Conservation (phyloP, 2,888 invertebrate genomes). For the Ctena decussata region DNA sequence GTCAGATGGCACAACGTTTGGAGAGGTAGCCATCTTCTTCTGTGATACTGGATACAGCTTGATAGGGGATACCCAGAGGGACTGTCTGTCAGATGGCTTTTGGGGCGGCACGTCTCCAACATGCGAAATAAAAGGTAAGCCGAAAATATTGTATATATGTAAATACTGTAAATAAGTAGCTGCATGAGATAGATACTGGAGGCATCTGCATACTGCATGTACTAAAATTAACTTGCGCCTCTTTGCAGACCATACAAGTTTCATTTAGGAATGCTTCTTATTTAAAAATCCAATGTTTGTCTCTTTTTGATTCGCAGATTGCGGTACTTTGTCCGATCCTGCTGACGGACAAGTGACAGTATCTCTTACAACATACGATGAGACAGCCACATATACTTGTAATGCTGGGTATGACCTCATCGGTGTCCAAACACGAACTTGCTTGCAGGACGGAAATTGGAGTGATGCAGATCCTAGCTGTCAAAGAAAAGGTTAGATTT, state of each 20-base stretch:
- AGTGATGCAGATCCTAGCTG: background rate
- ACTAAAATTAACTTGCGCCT: too few species aligned
- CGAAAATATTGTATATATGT: too few species aligned
- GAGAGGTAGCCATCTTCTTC: background rate
- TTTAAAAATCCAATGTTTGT: too few species aligned
- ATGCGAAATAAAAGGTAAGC: slow-evolving; percentile 45
- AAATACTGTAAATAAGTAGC: background rate
- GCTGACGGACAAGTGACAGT: background rate
- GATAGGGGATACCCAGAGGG: background rate
- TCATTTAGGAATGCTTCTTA: too few species aligned
- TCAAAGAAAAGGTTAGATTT: background rate
- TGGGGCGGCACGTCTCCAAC: slow-evolving; percentile 34
- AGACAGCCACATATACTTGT: background rate
- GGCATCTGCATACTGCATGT: too few species aligned
- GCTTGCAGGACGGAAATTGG: background rate
- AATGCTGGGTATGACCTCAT: background rate
- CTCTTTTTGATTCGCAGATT: background rate
- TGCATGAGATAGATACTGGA: too few species aligned
- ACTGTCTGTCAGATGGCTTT: slow-evolving; percentile 14
- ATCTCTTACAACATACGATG: background rate
- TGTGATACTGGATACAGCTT: slow-evolving; percentile 43
- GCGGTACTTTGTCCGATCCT: background rate
- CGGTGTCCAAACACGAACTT: background rate
- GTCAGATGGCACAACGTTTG: slow-evolving; percentile 39
- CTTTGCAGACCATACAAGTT: too few species aligned